Percentiles rank a stretch among this genome's conserved stretches.
phyloP scores from a whole-genome alignment of 2,888 invertebrate species.

The Eristalis pertinax region DNA sequence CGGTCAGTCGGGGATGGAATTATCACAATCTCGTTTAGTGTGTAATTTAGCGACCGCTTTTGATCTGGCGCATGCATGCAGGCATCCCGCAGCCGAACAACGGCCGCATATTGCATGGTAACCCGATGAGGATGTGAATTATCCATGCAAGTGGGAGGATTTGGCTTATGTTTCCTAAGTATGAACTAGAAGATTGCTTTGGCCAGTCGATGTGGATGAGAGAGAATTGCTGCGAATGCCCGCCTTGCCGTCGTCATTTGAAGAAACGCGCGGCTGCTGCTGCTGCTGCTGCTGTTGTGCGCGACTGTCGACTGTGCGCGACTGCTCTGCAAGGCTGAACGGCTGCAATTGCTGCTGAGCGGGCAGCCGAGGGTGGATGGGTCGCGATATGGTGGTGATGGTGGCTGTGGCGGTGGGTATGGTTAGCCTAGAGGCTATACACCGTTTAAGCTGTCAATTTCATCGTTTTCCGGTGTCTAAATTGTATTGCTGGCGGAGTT shows the following conservation, averaged over 20 bases:
- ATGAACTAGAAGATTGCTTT: conserved; percentile 66
- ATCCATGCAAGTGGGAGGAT: conserved; percentile 70
- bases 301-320: background rate
- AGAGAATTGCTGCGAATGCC: background rate
- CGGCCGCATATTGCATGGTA: conserved; percentile 22
- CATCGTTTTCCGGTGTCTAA: conserved; percentile 81
- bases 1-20: conserved; percentile 56
- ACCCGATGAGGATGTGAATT: conserved; percentile 69
- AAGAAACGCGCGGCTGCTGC: conserved; percentile 36
- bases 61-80: conserved; percentile 71
- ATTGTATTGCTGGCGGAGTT: conserved; percentile 76
- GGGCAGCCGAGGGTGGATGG: conserved; percentile 31
- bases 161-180: conserved; percentile 66
- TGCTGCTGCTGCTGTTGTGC: conserved; percentile 33
- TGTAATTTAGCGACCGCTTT: conserved; percentile 72
- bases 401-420: conserved; percentile 20
- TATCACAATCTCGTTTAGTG: conserved; percentile 72
- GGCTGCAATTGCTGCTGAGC: background rate
- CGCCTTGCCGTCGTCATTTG: conserved; percentile 30
- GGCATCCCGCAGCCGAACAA: conserved; percentile 21
- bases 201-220: background rate
- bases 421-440: conserved; percentile 75
- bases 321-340: background rate
- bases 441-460: conserved; percentile 78
- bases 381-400: conserved; percentile 73